Percentiles rank a stretch among this genome's conserved stretches.
These are phyloP conservation scores for Eulemur albifrons DNA, from an alignment of 2,797 vertebrate genomes.

Conservation along the genomic window DNA sequence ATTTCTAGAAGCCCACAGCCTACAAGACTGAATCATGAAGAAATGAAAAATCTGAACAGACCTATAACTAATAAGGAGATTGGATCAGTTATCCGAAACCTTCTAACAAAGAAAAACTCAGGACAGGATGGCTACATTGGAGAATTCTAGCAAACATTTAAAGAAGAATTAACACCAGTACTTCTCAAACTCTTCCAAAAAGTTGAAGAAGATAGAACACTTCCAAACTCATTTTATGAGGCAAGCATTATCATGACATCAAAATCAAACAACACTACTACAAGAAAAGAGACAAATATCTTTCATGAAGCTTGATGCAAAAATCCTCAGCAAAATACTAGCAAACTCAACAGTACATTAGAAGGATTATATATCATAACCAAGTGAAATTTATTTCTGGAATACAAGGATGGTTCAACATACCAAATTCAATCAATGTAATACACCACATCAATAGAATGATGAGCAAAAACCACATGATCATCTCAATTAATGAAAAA, in stretches of 20 bases:
- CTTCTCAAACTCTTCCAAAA: not conserved
- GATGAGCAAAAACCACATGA: not conserved
- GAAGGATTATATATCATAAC: not conserved
- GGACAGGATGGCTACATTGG: not conserved
- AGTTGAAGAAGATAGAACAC: not conserved
- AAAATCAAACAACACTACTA: not conserved
- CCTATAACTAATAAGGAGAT: not conserved
- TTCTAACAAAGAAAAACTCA: not conserved
- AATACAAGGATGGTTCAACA: not conserved
- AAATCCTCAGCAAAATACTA: not conserved
- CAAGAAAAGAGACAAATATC: not conserved
- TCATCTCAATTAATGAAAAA: not conserved
- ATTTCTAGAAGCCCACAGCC: not conserved
- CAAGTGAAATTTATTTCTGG: not conserved
- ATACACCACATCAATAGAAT: not conserved
- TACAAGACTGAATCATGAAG: not conserved
- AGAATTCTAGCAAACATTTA: not conserved
- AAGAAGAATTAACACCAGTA: not conserved
- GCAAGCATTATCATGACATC: not conserved
- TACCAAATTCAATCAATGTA: not conserved
- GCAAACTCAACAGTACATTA: not conserved
- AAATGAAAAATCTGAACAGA: not conserved
- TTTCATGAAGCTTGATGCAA: not conserved
- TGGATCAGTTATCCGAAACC: not conserved
- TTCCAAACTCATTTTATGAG: not conserved